Evolutionary conservation across 2,797 vertebrate species (phyloP).

Genomic region (Scolopax rusticola): DNA sequence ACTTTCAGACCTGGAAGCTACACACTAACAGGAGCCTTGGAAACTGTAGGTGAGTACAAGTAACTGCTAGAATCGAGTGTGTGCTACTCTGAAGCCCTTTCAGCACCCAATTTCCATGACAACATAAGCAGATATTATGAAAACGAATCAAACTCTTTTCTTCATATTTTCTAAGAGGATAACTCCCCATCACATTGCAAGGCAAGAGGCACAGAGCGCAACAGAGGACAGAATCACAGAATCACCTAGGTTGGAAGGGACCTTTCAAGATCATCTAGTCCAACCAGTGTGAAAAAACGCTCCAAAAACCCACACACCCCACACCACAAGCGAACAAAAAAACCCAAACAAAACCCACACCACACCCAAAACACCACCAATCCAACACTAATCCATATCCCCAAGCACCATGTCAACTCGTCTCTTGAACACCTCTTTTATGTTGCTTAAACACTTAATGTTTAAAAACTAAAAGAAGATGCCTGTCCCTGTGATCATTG

Average conservation of each 20-base stretch:
- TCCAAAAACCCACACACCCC: too few species aligned
- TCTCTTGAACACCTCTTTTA: neutral
- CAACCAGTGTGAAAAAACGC: too few species aligned
- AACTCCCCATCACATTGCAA: neutral
- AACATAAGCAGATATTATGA: neutral
- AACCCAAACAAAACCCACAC: too few species aligned
- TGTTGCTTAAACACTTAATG: neutral
- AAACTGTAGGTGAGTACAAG: neutral
- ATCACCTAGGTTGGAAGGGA: too few species aligned
- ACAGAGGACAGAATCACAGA: neutral
- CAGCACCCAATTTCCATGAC: neutral
- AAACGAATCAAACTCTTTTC: neutral
- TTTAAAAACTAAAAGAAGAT: neutral
- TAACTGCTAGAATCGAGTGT: neutral
- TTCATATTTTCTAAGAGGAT: neutral
- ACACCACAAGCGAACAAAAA: too few species aligned
- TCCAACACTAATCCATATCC: too few species aligned
- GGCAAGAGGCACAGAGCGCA: neutral
- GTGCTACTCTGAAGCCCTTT: neutral
- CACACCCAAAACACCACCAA: too few species aligned
- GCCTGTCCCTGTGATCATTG: neutral
- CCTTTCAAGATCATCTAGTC: too few species aligned
- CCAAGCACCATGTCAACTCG: too few species aligned
- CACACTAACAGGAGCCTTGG: neutral
- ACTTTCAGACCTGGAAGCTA: neutral